Percentiles rank a stretch among this genome's conserved stretches.
phyloP scores from a whole-genome alignment of 2,113 vertebrate genomes.

The Hypomesus transpacificus region DNA sequence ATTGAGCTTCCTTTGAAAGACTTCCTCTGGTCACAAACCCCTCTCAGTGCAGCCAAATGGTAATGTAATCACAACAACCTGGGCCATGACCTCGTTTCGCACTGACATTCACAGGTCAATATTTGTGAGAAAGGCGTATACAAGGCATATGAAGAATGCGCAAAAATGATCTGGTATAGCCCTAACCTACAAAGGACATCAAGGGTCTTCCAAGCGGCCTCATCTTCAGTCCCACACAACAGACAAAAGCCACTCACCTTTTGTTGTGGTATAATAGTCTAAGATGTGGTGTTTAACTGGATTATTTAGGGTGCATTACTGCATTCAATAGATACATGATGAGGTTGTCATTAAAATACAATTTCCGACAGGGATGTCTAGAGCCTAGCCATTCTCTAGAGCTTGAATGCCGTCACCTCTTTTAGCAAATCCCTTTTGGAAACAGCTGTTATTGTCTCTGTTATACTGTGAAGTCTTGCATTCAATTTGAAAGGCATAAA shows the following conservation, averaged over 20 bases:
- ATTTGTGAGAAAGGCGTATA: neutral
- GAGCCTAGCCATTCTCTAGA: neutral
- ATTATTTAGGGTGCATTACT: neutral
- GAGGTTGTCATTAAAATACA: neutral
- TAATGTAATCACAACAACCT: slow-evolving; percentile 62
- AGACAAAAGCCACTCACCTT: no score
- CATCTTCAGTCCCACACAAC: neutral
- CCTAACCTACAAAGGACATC: no score
- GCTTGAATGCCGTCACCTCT: no score
- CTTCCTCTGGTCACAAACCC: slow-evolving; percentile 26
- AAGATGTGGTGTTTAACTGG: neutral
- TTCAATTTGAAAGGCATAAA: no score
- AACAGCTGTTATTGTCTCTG: no score
- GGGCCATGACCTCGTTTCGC: slow-evolving; percentile 14
- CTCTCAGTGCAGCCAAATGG: slow-evolving; percentile 29
- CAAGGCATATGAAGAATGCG: no score
- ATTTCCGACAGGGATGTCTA: neutral
- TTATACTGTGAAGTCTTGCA: no score
- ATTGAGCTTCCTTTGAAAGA: neutral
- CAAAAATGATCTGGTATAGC: no score
- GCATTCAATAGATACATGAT: neutral
- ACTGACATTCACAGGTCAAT: slow-evolving; percentile 45
- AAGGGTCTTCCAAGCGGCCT: neutral
- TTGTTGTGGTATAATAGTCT: neutral
- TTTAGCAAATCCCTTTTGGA: no score